These are phyloP conservation scores for Megaptera novaeangliae DNA, from an alignment of 2,113 vertebrate species.

Conservation along the genomic window DNA sequence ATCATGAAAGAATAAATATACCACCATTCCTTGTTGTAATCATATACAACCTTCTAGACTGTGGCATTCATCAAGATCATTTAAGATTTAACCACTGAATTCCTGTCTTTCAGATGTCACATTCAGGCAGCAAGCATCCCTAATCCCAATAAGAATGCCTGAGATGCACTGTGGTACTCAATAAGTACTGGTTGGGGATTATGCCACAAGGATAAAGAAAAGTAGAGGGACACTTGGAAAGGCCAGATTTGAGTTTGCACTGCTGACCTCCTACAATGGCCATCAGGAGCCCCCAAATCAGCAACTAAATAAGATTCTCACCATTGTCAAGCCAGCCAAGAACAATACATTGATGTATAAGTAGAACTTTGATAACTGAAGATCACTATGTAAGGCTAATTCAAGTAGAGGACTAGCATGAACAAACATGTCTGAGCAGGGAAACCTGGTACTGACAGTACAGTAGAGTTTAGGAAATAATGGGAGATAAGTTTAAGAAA, in stretches of 20 bases:
- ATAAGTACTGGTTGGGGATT: not conserved
- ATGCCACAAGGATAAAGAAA: not conserved
- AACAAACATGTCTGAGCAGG: not conserved
- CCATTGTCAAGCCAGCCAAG: not conserved
- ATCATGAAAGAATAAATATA: not conserved
- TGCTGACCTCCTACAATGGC: not conserved
- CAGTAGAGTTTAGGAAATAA: not conserved
- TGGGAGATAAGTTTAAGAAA: not conserved
- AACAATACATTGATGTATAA: not conserved
- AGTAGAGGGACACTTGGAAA: not conserved
- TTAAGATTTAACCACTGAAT: not conserved
- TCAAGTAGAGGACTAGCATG: not conserved
- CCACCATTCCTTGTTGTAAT: not conserved
- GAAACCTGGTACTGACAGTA: not conserved
- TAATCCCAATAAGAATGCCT: not conserved
- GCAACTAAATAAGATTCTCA: not conserved
- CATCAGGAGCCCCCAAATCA: not conserved
- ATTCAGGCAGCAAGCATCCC: not conserved
- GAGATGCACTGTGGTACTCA: not conserved
- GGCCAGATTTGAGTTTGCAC: not conserved
- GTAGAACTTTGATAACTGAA: not conserved
- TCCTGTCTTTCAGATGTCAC: not conserved
- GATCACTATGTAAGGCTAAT: not conserved
- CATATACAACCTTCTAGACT: not conserved
- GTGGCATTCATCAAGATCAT: not conserved